phyloP scores from a whole-genome alignment of 2,888 invertebrate genomes.

The Silvanus unidentatus region DNA sequence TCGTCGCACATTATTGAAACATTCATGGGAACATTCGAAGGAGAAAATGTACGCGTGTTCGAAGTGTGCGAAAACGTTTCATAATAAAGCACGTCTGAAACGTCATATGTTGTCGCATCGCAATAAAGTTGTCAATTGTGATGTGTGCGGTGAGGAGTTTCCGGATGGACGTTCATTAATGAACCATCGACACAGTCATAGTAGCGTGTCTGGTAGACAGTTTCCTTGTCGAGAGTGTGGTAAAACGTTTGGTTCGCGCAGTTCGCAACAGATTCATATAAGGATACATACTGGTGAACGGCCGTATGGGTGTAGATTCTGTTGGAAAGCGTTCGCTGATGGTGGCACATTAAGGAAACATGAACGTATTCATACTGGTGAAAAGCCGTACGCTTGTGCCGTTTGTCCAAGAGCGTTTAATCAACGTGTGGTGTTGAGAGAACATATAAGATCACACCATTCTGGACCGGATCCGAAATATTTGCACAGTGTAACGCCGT shows the following conservation, averaged over 20 bases:
- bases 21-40: conserved; percentile 63
- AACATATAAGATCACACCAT: conserved; percentile 81
- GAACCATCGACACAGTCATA: conserved; percentile 60
- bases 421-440: conserved; percentile 77
- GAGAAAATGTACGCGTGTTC: conserved; percentile 58
- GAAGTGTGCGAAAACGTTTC: conserved; percentile 65
- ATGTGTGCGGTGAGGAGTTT: conserved; percentile 65
- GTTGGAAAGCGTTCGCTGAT: conserved; percentile 86
- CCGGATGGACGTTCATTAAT: conserved; percentile 64
- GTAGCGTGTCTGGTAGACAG: conserved; percentile 49
- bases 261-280: conserved; percentile 80
- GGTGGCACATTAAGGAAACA: conserved; percentile 81
- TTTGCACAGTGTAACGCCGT: conserved; percentile 58
- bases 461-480: conserved; percentile 71
- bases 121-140: conserved; percentile 64
- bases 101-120: conserved; percentile 66
- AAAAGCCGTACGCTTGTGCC: conserved; percentile 79
- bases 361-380: conserved; percentile 74
- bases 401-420: conserved; percentile 84
- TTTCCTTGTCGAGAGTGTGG: conserved; percentile 81
- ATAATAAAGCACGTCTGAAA: conserved; percentile 60
- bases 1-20: conserved; percentile 59
- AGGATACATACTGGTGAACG: conserved; percentile 76
- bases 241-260: conserved; percentile 79
- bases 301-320: conserved; percentile 78